phyloP scores from a whole-genome alignment of 1,140 invertebrate species.

The Zaprionus gabonicus region DNA sequence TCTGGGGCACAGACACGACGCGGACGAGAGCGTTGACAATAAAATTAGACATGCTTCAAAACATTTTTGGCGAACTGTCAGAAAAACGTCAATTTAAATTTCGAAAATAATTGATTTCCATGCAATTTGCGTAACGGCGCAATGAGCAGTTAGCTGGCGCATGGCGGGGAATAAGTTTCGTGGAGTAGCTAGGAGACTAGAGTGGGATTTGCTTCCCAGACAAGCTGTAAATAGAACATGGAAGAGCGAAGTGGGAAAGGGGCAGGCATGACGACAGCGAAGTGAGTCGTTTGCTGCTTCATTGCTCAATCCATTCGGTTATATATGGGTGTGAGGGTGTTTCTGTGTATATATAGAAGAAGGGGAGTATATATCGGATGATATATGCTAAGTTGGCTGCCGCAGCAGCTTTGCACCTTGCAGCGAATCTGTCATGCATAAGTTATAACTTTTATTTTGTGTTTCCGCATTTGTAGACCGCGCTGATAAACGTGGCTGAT shows the following conservation, averaged over 20 bases:
- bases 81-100: slow-evolving; percentile 79
- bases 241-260: not conserved
- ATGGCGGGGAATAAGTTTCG: slow-evolving; percentile 2
- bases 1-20: slow-evolving; percentile 3
- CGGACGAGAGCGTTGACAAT: slow-evolving; percentile 60
- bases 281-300: slow-evolving; percentile 31
- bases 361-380: slow-evolving; percentile 27
- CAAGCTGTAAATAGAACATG: slow-evolving; percentile 33
- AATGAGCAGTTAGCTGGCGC: slow-evolving; percentile 61
- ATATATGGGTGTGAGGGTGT: not conserved
- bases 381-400: slow-evolving; percentile 62
- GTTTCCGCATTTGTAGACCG: slow-evolving; percentile 73
- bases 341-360: not conserved
- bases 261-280: slow-evolving; percentile 4
- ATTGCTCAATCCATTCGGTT: slow-evolving; percentile 27
- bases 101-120: slow-evolving; percentile 78
- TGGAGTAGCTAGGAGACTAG: not conserved
- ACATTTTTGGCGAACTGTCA: slow-evolving; percentile 79
- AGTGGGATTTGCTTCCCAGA: not conserved
- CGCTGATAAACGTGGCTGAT: slow-evolving; percentile 46
- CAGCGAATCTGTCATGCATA: slow-evolving; percentile 77
- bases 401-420: slow-evolving; percentile 71
- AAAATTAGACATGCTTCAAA: slow-evolving; percentile 79
- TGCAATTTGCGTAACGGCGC: slow-evolving; percentile 74
- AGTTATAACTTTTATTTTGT: slow-evolving; percentile 77